Conservation (phyloP, 2,888 invertebrate genomes). For the Andrena camellia region DNA sequence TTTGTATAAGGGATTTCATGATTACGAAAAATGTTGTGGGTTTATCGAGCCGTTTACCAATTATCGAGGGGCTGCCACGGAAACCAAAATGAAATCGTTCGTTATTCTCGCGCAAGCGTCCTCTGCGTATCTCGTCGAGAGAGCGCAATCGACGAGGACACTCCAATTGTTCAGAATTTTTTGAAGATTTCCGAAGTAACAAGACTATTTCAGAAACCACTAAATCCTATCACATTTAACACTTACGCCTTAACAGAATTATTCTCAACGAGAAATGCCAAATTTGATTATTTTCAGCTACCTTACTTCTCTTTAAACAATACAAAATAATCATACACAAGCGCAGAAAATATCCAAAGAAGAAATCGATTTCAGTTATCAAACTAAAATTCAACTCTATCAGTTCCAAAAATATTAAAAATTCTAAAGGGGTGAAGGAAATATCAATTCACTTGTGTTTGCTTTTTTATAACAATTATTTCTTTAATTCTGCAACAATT, state of each 20-base stretch:
- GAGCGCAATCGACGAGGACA: constrained; percentile 17
- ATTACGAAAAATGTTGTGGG: constrained; percentile 38
- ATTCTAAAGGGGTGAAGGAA: neutral
- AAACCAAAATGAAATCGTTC: constrained; percentile 80
- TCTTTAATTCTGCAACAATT: neutral
- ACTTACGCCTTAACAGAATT: neutral
- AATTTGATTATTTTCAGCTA: constrained; percentile 10
- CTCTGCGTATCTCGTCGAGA: constrained; percentile 26
- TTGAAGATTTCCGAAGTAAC: neutral
- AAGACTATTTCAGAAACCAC: neutral
- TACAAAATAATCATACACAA: neutral
- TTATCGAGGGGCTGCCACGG: constrained; percentile 71
- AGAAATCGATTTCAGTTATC: neutral
- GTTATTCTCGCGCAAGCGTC: constrained; percentile 83
- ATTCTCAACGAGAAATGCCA: neutral
- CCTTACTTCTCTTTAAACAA: neutral
- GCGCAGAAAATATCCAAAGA: neutral
- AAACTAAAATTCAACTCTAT: neutral
- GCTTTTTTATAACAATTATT: neutral
- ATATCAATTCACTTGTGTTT: neutral
- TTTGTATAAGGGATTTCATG: neutral
- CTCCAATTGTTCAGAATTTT: constrained; percentile 35
- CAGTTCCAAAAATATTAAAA: neutral
- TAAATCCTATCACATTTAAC: neutral
- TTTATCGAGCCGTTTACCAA: constrained; percentile 66